A percentile compares a stretch with the other conserved stretches of the same genome.
phyloP scores from a whole-genome alignment of 1,140 invertebrate genomes.

The Brachionus manjavacas region DNA sequence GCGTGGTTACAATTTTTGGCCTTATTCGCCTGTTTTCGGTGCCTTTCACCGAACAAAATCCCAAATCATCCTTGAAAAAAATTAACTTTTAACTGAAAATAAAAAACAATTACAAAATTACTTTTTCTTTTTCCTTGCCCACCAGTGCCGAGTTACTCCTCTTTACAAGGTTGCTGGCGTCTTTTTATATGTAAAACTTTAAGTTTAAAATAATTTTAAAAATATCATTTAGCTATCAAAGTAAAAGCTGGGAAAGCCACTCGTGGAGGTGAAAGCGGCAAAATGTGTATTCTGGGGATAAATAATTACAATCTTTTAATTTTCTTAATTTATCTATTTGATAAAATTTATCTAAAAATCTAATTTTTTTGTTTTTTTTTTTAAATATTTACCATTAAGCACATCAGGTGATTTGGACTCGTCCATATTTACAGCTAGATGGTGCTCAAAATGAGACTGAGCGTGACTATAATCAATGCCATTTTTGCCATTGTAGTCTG shows the following conservation, averaged over 20 bases:
- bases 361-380: background rate
- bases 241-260: background rate
- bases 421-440: background rate
- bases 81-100: background rate
- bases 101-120: background rate
- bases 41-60: background rate
- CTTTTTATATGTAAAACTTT: conserved; percentile 2
- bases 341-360: background rate
- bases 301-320: conserved; percentile 5
- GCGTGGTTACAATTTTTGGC: background rate
- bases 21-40: background rate
- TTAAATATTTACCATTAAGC: background rate
- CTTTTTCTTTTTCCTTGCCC: conserved; percentile 12
- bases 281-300: background rate
- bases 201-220: background rate
- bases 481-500: conserved; percentile 31
- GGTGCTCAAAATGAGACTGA: background rate
- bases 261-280: background rate
- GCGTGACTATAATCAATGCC: conserved; percentile 4
- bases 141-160: background rate
- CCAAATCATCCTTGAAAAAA: conserved; percentile 5
- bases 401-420: background rate
- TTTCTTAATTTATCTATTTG: background rate
- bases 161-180: background rate
- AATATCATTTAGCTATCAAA: background rate